Base-by-base conservation (phyloP, 2,888 invertebrate species). In the Athrips mouffetella region DNA sequence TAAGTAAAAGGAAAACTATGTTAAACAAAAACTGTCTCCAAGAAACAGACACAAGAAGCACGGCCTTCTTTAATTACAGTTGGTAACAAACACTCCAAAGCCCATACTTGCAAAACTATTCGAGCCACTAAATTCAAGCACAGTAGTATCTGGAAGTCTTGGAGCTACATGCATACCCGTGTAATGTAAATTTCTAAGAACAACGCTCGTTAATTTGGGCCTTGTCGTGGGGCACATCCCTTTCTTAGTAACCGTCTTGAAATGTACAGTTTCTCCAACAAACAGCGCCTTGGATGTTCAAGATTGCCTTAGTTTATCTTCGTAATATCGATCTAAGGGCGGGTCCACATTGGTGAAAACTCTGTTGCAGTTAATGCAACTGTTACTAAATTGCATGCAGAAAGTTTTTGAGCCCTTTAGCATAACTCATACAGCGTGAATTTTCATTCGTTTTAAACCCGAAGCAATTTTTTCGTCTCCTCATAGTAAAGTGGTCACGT, bases 151-250 rank as follows among this genome's bases (percentile, higher is more conserved):
- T 76, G 65, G 63, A 70, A 74, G 75, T 70, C n/a, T n/a, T n/a
- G n/a, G n/a, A n/a, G 76, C 80, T 76, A 80, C 80, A 83, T 83
- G 80, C 82, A 83, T 81, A 80, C 78, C 79, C 80, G 81, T 85
- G 85, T 84, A 84, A 81, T 85, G 85, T 84, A 84, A 85, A 86
- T 82, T 81, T 73, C 68, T 60, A 73, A 73, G 69, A 67, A 63
- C 66, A 57, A 61, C 61, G 68, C 75, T 81, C 81, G 81, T 86
- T 86, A 85, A 85, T 85, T 81, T 74, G 74, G 70, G 68, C 58
- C 76, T 78, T 83, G 85, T 85, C 83, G 79, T 71, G 73, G 63
- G 71, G 82, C 65, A 81, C 83, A 80, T 79, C 84, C 86, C 83
- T 78, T 85, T 83, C 83, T 82, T 76, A 70, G 85, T 84, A 76